Evolutionary conservation across 2,113 vertebrate species (phyloP).

Genomic region (Psittacus erithacus): DNA sequence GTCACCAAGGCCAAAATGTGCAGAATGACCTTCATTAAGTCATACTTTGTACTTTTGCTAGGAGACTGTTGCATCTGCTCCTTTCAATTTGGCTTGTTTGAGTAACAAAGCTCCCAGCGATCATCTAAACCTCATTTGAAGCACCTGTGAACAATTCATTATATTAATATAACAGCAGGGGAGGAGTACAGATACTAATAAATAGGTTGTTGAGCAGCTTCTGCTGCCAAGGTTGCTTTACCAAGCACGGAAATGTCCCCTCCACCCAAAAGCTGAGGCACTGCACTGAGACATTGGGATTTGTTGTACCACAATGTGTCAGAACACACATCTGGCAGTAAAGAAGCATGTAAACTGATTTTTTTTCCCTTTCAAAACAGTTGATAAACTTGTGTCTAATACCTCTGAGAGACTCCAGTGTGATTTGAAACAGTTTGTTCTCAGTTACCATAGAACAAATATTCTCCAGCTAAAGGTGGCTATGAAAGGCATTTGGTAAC

Average conservation of each 20-base stretch:
- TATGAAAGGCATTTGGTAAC: conserved; percentile 49
- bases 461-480: conserved; percentile 56
- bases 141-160: conserved; percentile 91
- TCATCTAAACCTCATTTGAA: conserved; percentile 85
- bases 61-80: conserved; percentile 77
- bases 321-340: conserved; percentile 48
- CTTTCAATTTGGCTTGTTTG: conserved; percentile 81
- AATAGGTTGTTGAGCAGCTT: conserved; percentile 70
- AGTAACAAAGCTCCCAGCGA: conserved; percentile 80
- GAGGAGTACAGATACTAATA: conserved; percentile 77
- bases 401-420: conserved; percentile 43
- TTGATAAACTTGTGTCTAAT: conserved; percentile 35
- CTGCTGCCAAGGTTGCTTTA: conserved; percentile 70
- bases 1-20: conserved; percentile 73
- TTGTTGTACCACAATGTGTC: not conserved
- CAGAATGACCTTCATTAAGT: conserved; percentile 78
- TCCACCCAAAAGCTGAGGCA: not conserved
- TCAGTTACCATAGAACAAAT: conserved; percentile 47
- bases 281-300: not conserved
- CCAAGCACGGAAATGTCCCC: conserved; percentile 1
- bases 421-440: conserved; percentile 63
- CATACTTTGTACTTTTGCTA: conserved; percentile 71
- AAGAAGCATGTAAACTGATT: conserved; percentile 43
- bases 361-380: conserved; percentile 29
- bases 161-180: conserved; percentile 87